Percentiles rank a stretch among this genome's conserved stretches.
Evolutionary conservation across 2,113 vertebrate species (phyloP).

Genomic region (Amphilophus citrinellus): DNA sequence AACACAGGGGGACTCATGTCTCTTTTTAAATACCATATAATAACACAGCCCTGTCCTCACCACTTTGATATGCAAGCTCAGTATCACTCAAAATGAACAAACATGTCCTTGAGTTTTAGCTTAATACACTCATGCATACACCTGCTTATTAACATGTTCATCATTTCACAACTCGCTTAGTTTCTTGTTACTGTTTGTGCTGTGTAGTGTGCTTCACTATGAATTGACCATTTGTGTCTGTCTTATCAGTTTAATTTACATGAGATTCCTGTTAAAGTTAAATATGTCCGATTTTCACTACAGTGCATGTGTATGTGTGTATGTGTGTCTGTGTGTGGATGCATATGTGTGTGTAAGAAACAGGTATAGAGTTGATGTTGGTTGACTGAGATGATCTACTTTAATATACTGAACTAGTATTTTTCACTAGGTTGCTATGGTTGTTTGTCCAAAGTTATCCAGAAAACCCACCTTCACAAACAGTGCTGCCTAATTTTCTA

Average conservation of each 20-base stretch:
- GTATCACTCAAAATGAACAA: background rate
- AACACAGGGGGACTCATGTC: slow-evolving; percentile 8
- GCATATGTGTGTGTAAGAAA: background rate
- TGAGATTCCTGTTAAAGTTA: background rate
- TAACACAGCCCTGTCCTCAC: slow-evolving; percentile 39
- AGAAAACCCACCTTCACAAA: background rate
- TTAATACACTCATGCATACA: background rate
- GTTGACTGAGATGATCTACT: background rate
- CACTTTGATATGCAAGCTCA: slow-evolving; percentile 22
- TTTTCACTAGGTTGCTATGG: background rate
- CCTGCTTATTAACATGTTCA: slow-evolving; percentile 4
- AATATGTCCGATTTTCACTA: slow-evolving; percentile 36
- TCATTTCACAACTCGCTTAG: slow-evolving; percentile 11
- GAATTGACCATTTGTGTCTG: slow-evolving; percentile 44
- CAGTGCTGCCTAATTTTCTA: background rate
- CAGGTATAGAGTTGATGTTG: background rate
- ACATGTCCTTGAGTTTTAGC: background rate
- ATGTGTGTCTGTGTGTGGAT: background rate
- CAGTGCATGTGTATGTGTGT: background rate
- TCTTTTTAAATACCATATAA: slow-evolving; percentile 12
- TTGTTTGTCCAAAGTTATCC: background rate
- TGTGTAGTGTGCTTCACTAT: slow-evolving; percentile 11
- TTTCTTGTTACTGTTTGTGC: slow-evolving; percentile 15
- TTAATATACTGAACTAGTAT: background rate
- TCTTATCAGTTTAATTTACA: slow-evolving; percentile 31